Evolutionary conservation across 2,113 vertebrate genomes (phyloP).

Genomic region (Sturnira hondurensis): DNA sequence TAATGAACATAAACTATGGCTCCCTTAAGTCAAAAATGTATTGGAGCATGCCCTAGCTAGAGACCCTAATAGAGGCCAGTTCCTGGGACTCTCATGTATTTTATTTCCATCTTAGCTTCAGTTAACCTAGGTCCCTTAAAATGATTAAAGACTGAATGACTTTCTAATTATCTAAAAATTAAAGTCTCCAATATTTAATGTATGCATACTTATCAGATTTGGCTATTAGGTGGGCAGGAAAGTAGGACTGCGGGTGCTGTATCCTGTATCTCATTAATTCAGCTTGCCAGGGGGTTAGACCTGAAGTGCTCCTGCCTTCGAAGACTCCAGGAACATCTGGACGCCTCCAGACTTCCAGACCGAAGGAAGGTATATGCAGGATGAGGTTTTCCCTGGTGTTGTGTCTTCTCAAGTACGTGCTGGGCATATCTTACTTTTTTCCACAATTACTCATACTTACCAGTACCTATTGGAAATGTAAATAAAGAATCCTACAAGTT

Average conservation of each 20-base stretch:
- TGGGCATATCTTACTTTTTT: neutral
- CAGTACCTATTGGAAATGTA: neutral
- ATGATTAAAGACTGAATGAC: neutral
- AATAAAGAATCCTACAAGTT: neutral
- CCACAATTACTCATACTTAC: neutral
- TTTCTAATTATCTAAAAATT: conserved; percentile 27
- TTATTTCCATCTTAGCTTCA: neutral
- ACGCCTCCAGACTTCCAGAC: neutral
- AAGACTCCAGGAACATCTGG: neutral
- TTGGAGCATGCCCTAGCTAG: neutral
- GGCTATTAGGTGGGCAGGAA: neutral
- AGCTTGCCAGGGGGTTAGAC: neutral
- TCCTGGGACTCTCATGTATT: neutral
- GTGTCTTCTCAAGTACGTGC: neutral
- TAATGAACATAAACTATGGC: neutral
- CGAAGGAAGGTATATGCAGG: neutral
- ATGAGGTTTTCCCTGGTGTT: neutral
- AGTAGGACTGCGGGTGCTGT: neutral
- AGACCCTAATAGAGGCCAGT: neutral
- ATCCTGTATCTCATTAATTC: neutral
- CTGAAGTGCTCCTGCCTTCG: neutral
- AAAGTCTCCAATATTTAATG: neutral
- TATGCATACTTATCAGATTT: neutral
- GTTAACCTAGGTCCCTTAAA: neutral
- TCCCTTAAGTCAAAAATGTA: neutral